Evolutionary conservation across 2,888 invertebrate species (phyloP).

Genomic region (Plagodis pulveraria): DNA sequence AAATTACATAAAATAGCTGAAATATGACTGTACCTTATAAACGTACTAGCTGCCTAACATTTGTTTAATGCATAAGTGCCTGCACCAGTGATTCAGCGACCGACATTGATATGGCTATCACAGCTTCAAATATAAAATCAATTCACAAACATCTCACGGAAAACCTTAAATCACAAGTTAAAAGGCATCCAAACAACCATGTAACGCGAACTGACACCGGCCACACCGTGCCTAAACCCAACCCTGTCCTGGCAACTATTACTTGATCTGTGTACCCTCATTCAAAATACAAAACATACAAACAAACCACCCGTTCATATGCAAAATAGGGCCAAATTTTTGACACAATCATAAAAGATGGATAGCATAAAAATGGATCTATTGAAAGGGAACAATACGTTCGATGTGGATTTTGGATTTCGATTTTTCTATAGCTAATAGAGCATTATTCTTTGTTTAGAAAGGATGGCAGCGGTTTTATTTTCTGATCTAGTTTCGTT

Average conservation of each 20-base stretch:
- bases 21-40: too few species aligned
- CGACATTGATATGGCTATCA: too few species aligned
- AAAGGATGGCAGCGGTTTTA: slow-evolving; percentile 11
- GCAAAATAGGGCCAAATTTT: slow-evolving; percentile 70
- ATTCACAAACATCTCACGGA: neutral
- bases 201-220: slow-evolving; percentile 27
- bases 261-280: slow-evolving; percentile 7
- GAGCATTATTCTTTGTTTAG: slow-evolving; percentile 23
- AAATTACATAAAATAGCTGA: too few species aligned
- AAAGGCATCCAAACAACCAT: slow-evolving; percentile 17
- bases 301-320: slow-evolving; percentile 71
- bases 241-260: neutral
- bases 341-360: slow-evolving; percentile 80
- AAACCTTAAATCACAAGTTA: neutral
- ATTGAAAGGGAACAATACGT: slow-evolving; percentile 37
- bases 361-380: slow-evolving; percentile 61
- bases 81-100: too few species aligned
- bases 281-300: slow-evolving; percentile 33
- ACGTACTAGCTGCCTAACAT: too few species aligned
- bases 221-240: slow-evolving; percentile 32
- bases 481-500: slow-evolving; percentile 13
- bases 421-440: slow-evolving; percentile 39
- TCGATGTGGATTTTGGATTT: slow-evolving; percentile 39
- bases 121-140: too few species aligned
- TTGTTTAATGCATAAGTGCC: too few species aligned